Conservation (phyloP, 2,888 invertebrate species). For the Nomada fabriciana region DNA sequence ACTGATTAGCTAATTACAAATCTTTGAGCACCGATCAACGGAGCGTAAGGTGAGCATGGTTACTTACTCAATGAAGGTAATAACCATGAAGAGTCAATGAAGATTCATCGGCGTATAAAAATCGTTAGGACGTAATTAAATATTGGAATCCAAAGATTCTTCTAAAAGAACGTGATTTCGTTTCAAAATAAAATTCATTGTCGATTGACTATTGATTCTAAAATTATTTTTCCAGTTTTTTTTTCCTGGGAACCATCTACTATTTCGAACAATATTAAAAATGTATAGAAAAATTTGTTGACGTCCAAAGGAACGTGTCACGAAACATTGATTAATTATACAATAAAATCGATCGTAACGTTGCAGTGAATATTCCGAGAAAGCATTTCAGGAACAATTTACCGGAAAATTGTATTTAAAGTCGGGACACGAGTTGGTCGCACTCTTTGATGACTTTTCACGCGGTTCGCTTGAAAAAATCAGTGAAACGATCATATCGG, state of each 20-base stretch:
- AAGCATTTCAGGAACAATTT: not conserved
- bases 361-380: not conserved
- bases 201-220: not conserved
- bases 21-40: not conserved
- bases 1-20: conserved; percentile 12
- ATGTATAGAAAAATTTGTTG: not conserved
- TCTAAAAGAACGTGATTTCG: not conserved
- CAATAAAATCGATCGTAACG: not conserved
- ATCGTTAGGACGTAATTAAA: not conserved
- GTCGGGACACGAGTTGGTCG: conserved; percentile 10
- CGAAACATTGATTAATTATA: too few relatives aligned
- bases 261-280: not conserved
- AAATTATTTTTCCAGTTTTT: not conserved
- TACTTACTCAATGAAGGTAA: not conserved
- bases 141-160: not conserved
- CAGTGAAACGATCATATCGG: not conserved
- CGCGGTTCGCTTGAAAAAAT: not conserved
- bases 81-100: not conserved
- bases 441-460: not conserved
- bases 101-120: not conserved
- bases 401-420: not conserved
- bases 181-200: not conserved
- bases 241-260: not conserved
- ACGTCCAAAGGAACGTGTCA: too few relatives aligned
- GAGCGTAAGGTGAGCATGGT: not conserved